These are phyloP conservation scores for Peromyscus polionotus DNA, from an alignment of 2,113 vertebrate species.

Conservation along the genomic window DNA sequence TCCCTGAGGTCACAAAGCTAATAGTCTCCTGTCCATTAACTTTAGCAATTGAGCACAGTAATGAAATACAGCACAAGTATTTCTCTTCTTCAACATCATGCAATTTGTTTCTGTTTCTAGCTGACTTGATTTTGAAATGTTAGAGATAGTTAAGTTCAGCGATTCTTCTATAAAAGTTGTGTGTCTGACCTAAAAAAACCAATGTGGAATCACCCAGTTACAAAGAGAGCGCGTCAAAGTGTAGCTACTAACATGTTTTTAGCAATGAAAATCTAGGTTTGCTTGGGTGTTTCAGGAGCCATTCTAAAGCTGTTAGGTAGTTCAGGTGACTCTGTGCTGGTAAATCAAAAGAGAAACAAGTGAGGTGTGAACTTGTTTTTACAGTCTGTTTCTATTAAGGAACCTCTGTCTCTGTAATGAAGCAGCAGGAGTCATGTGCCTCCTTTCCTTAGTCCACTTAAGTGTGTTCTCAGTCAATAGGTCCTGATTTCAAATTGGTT, in stretches of 20 bases:
- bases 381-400: conserved; percentile 35
- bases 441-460: conserved; percentile 26
- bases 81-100: conserved; percentile 42
- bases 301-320: conserved; percentile 38
- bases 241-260: conserved; percentile 28
- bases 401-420: conserved; percentile 21
- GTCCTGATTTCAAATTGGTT: conserved; percentile 79
- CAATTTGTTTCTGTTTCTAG: conserved; percentile 26
- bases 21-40: conserved; percentile 54
- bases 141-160: conserved; percentile 41
- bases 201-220: conserved; percentile 38
- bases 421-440: not conserved
- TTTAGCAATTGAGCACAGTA: conserved; percentile 52
- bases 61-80: conserved; percentile 41
- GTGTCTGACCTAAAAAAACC: not conserved
- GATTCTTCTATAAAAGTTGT: conserved; percentile 54
- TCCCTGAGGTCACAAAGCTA: conserved; percentile 54
- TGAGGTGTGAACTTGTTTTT: conserved; percentile 59
- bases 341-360: conserved; percentile 51
- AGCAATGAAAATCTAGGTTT: conserved; percentile 27
- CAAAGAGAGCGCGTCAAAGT: conserved; percentile 3
- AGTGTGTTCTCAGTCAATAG: conserved; percentile 37
- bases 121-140: conserved; percentile 39
- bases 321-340: not conserved
- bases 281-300: conserved; percentile 34